Conservation (phyloP, 1,140 invertebrate species). For the Littorina saxatilis region DNA sequence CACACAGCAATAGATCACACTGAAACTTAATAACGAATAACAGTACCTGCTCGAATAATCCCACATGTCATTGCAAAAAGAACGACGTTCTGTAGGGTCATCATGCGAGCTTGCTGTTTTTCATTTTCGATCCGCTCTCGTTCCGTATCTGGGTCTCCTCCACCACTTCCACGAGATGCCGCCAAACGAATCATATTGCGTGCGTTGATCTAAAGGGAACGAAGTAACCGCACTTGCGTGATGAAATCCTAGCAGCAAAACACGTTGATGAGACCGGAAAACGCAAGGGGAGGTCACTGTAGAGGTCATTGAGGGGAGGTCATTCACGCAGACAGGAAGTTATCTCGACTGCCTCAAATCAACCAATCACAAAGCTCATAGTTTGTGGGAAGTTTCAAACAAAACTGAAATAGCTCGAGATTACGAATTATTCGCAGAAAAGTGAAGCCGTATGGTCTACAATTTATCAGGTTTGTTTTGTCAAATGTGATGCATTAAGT, state of each 20-base stretch:
- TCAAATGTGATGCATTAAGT: too few relatives aligned
- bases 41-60: conserved; percentile 46
- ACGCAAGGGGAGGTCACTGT: background rate
- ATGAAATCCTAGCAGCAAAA: too few relatives aligned
- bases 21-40: too few relatives aligned
- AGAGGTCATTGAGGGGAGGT: background rate
- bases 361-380: background rate
- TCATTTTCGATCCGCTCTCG: conserved; percentile 39
- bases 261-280: background rate
- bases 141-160: conserved; percentile 35
- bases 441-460: too few relatives aligned
- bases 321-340: background rate
- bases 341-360: background rate
- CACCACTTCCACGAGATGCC: conserved; percentile 22
- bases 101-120: conserved; percentile 44
- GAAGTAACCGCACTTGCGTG: too few relatives aligned
- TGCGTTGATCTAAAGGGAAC: too few relatives aligned
- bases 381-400: conserved; percentile 17
- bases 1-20: too few relatives aligned
- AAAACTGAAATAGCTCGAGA: background rate
- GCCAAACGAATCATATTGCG: conserved; percentile 30
- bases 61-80: conserved; percentile 47
- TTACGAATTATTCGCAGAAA: too few relatives aligned
- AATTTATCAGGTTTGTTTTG: too few relatives aligned
- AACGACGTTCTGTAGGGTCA: conserved; percentile 38